Base-by-base conservation (phyloP, 2,113 vertebrate genomes). In the Sula dactylatra region DNA sequence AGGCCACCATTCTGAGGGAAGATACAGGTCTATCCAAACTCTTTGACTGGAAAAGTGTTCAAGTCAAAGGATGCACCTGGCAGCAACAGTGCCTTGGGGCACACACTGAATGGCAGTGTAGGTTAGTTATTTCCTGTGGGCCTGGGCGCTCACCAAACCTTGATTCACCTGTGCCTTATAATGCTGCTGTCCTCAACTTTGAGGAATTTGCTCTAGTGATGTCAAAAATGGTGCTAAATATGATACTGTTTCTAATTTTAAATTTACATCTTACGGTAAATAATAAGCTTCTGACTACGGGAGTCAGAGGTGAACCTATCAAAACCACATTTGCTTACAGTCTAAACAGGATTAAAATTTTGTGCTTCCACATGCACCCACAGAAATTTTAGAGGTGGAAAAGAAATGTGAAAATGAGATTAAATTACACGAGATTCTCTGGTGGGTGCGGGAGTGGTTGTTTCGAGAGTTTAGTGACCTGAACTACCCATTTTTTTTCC, bases 51-150 rank as follows among this genome's bases (percentile, higher is more conserved):
- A 59, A 72, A 72, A 55, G 24, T 54, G 16, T 55, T 54, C 47
- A 44, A 58, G 11, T 49, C 47, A 36, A 69, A 72, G 58, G 49
- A 54, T 50, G 38, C 15, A 11, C 20, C 11, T 15, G 7, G 64
- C 21, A 58, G 31, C 58, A 83, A 16, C 22, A 49, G n/a, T 9
- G 10, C 14, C 5, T 20, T 87, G 73, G 52, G 36, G 32, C 16
- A 13, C 13, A 5, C 22, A 15, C 10, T 34, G 11, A 38, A 47
- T 59, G 40, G 73, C 19, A 69, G 12, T 0, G 0, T 16, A 18
- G 44, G 6, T 27, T 58, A 11, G 32, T 69, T 65, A 12, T 32
- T 69, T 14, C 34, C 8, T 42, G 34, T 56, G 19, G 32, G 22
- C 16, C 27, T 82, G 25, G 34, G 36, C 26, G 31, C 21, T 74